Evolutionary conservation across 2,113 vertebrate species (phyloP), one percentile per base, ranked within the genome.

Genomic region (Paradoxurus hermaphroditus): DNA sequence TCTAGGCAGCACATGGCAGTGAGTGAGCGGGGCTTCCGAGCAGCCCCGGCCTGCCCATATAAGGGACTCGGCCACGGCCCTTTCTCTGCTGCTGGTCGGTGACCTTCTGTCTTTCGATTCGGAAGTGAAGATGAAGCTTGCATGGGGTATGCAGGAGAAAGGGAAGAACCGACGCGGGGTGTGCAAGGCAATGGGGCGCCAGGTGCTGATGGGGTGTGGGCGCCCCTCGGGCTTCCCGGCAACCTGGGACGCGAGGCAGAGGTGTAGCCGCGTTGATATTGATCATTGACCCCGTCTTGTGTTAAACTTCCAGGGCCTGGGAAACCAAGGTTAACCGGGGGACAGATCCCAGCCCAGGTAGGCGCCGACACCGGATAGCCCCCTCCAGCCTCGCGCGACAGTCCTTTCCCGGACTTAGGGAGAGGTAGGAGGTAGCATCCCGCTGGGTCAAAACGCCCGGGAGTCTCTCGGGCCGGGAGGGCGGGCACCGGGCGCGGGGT

Each of bases 41-140:
- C 4, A 31, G 1, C 21, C 12, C 0, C 7, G 0, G 11, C 0
- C 9, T 0, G 8, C 27, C 2, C 10, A 2, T 3, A 7, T 39
- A 27, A 49, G 70, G 53, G 25, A 53, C 39, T 12, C 0, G 29
- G 77, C 12, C 46, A 8, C 4, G 1, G 34, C 46, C n/a, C 59
- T 16, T 88, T 97, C 0, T 36, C 4, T 86, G 34, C 51, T 59
- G 86, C 34, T 46, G 23, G 72, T 39, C 75, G 23, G 14, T 44
- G 81, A 85, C 70, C 82, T 90, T 94, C 79, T 25, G 36, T 25
- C 31, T 36, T 73, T 56, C 65, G 7, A 41, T 95, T 97, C 83
- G 84, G 34, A 82, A 15, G 11, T 67, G 90, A 95, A 94, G 97
- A 94, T n/a, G 75, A 56, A 96, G 91, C 91, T 68, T 4, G 86